Base-by-base conservation (phyloP, 2,113 vertebrate species). In the Perognathus longimembris region DNA sequence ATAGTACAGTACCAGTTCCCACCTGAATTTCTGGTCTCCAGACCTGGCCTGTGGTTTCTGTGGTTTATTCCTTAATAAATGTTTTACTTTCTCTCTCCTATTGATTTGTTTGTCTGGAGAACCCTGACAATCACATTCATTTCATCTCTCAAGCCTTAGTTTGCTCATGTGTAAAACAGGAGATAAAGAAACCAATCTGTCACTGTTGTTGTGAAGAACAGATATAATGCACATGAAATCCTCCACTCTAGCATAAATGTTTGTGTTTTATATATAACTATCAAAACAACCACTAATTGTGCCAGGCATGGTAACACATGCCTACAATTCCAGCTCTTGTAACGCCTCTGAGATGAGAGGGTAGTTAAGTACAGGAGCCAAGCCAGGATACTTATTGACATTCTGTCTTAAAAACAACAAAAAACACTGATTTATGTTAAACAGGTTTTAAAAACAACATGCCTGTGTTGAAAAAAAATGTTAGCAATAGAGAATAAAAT, bases 211-310 rank as follows among this genome's bases (percentile, higher is more conserved):
- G 7, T 38, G 36, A 89, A n/a, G 71, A 69, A 67, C 59, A 86
- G 40, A 82, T 63, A 50, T 20, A 82, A 85, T 64, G 40, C 24
- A 10, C 22, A 54, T 40, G n/a, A 85, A 82, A 77, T 78, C 70
- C 57, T 4, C 50, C 17, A 54, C 2, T 18, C 38, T 86, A 78
- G 45, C 24, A 64, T 14, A 36, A n/a, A 57, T 79, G 38, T 30
- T 86, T 83, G 24, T 69, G 69, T 10, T 90, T 80, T 30, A 69
- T 78, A 82, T 64, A 45, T 57, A 20, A 22, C 10, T 82, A 66
- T 70, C 90, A 40, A 87, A 82, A 59, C 24, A 61, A 88, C 28
- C 59, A 81, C 74, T 67, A 63, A 79, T 36, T 69, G 63, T 63
- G 36, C 28, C 6, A 30, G 36, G 78, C 20, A 42, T 42, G 24